phyloP scores from a whole-genome alignment of 2,888 invertebrate species.

The Drosophila ezoana region DNA sequence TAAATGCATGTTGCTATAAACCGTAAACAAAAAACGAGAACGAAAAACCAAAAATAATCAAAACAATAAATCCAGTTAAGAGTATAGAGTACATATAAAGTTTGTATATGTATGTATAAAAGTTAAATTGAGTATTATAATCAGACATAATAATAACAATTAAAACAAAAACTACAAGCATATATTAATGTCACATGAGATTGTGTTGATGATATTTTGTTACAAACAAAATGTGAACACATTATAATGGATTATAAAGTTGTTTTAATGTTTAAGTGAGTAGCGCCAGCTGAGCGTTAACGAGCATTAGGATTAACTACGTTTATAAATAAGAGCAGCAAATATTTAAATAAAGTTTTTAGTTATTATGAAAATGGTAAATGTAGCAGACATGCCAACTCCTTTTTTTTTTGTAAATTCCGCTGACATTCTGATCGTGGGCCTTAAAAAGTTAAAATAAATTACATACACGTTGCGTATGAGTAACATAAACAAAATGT shows the following conservation, averaged over 20 bases:
- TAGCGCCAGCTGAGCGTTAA: constrained; percentile 71
- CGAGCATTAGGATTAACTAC: constrained; percentile 66
- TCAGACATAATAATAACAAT: constrained; percentile 47
- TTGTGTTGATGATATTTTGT: constrained; percentile 60
- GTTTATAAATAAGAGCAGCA: constrained; percentile 51
- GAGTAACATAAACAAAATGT: constrained; percentile 52
- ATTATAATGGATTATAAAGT: constrained; percentile 75
- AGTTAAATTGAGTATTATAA: constrained; percentile 63
- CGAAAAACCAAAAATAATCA: constrained; percentile 22
- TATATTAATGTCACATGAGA: constrained; percentile 28
- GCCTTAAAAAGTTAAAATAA: constrained; percentile 51
- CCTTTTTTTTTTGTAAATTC: constrained; percentile 20
- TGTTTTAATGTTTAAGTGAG: constrained; percentile 77
- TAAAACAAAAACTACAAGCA: constrained; percentile 32
- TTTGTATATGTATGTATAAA: constrained; percentile 51
- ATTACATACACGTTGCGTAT: constrained; percentile 57
- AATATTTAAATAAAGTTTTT: constrained; percentile 76
- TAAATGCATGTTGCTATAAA: constrained; percentile 61
- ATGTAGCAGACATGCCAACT: constrained; percentile 48
- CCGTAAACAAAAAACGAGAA: constrained; percentile 17
- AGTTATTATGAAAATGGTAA: constrained; percentile 75
- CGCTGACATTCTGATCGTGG: constrained; percentile 12
- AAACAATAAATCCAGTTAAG: constrained; percentile 64
- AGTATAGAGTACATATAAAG: constrained; percentile 53
- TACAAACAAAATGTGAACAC: constrained; percentile 67